Evolutionary conservation across 1,140 invertebrate genomes (phyloP), one percentile per base, ranked within the genome.

Genomic region (Trichonephila clavata): DNA sequence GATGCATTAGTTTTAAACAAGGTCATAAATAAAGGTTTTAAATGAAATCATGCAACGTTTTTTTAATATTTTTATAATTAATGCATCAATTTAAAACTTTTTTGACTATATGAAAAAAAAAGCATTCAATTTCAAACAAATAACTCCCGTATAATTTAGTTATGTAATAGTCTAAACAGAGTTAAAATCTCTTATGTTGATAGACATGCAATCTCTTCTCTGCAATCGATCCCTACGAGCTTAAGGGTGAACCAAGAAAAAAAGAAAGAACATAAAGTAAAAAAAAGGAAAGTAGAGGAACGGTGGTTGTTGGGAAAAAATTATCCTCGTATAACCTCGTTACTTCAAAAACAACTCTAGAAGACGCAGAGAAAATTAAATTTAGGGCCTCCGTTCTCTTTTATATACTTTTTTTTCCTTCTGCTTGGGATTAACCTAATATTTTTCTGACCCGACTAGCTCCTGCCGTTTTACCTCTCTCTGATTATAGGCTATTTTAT

Each of bases 301-400:
- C 24, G 32, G 63, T 20, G 60, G 59, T 65, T 20, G n/a, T 43
- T 24, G 39, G 59, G 60, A 83, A 91, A 91, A 83, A 91, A 39
- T 24, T 61, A 21, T 61, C 43, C 59, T 39, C 24, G 77, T 81
- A 84, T 92, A 92, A 92, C 61, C 91, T 92, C 81, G 91, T 92
- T 92, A 92, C 63, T 83, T 92, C 91, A 92, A 92, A 92, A 92
- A 86, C 91, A 92, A 92, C 91, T 86, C 39, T 39, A 43, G 60
- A 92, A 92, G 83, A 86, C 60, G 84, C 81, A 77, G 83, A 63
- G 81, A 60, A 92, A 92, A 92, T 92, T 92, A 71, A 92, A 92
- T 92, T 92, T 92, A 92, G 91, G 60, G 61, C 57, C 57, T 13
- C 32, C 68, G 68, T 59, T 90, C 57, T 84, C 24, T 16, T 84